A percentile compares a stretch with the other conserved stretches of the same genome.
These are phyloP conservation scores for Alfaro cultratus DNA, from an alignment of 2,797 vertebrate genomes.

Conservation along the genomic window DNA sequence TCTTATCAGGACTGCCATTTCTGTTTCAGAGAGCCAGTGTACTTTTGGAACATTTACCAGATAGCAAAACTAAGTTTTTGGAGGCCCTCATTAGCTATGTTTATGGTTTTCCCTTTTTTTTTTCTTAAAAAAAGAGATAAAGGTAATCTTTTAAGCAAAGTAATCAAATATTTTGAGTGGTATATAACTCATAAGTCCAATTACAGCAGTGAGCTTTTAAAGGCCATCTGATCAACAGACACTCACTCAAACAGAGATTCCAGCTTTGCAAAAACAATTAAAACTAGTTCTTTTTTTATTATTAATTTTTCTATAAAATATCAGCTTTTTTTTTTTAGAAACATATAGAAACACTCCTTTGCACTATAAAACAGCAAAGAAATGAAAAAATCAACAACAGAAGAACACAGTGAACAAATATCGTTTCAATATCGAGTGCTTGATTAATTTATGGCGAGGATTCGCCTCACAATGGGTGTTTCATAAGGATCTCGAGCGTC, in stretches of 20 bases:
- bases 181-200: background rate
- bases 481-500: constrained; percentile 81
- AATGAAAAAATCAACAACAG: constrained; percentile 41
- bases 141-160: background rate
- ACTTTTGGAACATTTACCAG: background rate
- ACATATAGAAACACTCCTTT: constrained; percentile 85
- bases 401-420: constrained; percentile 78
- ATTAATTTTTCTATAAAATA: constrained; percentile 91
- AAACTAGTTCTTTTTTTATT: constrained; percentile 93
- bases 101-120: background rate
- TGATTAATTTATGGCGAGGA: constrained; percentile 87
- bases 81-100: background rate
- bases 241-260: constrained; percentile 21
- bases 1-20: background rate
- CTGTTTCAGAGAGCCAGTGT: background rate
- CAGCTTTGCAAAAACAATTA: constrained; percentile 67
- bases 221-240: background rate
- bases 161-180: background rate
- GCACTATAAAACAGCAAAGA: constrained; percentile 80
- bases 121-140: background rate
- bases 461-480: constrained; percentile 90
- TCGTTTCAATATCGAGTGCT: constrained; percentile 86
- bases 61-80: background rate
- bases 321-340: constrained; percentile 80
- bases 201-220: constrained; percentile 4